These are phyloP conservation scores for Heliconius hewitsoni DNA, from an alignment of 1,140 invertebrate genomes.

Conservation along the genomic window DNA sequence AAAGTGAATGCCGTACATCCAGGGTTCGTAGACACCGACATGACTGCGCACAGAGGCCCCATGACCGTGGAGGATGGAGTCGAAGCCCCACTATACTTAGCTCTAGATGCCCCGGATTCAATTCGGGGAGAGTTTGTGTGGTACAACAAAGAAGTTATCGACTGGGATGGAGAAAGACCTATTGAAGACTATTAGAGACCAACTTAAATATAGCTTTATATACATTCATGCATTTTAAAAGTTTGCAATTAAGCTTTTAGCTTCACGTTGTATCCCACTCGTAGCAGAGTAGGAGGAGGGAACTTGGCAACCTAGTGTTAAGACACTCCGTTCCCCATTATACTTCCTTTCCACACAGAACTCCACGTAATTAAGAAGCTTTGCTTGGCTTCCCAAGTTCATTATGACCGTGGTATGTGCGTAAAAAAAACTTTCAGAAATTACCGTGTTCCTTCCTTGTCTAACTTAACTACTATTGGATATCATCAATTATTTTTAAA, in stretches of 20 bases:
- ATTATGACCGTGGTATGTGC: no score
- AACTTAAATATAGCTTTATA: neutral
- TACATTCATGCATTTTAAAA: neutral
- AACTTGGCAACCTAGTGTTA: no score
- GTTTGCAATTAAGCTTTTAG: no score
- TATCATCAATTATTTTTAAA: neutral
- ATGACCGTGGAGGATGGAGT: constrained; percentile 84
- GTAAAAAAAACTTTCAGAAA: no score
- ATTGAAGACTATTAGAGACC: neutral
- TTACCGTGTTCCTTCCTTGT: no score
- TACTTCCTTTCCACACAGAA: no score
- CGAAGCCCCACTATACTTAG: constrained; percentile 64
- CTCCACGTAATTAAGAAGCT: neutral
- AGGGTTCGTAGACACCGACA: constrained; percentile 88
- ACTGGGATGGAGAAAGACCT: constrained; percentile 55
- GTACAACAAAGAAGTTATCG: constrained; percentile 66
- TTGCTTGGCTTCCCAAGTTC: no score
- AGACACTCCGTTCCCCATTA: no score
- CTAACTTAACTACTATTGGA: neutral
- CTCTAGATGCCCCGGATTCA: constrained; percentile 68
- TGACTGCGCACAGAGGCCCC: constrained; percentile 86
- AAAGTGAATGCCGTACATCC: constrained; percentile 69
- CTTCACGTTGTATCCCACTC: no score
- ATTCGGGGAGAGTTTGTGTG: constrained; percentile 73
- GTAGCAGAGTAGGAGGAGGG: no score